These are phyloP conservation scores for Agrotis segetum DNA, from an alignment of 2,888 invertebrate species.

Conservation along the genomic window DNA sequence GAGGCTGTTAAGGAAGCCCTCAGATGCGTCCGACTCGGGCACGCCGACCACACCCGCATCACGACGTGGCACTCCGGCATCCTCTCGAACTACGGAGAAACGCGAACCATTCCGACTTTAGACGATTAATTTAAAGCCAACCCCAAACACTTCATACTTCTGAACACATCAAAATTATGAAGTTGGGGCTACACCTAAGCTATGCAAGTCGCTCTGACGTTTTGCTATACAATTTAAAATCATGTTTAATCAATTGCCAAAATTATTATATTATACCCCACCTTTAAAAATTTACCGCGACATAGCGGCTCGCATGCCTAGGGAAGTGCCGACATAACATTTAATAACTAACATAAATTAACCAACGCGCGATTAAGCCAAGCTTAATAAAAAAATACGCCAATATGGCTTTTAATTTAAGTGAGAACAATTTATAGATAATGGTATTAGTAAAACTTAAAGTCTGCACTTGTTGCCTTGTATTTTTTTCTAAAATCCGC, in stretches of 20 bases:
- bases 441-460: slow-evolving; percentile 88
- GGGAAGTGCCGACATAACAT: slow-evolving; percentile 78
- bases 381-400: slow-evolving; percentile 85
- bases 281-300: slow-evolving; percentile 60
- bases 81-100: slow-evolving; percentile 88
- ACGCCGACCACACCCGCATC: slow-evolving; percentile 86
- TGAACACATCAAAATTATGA: slow-evolving; percentile 56
- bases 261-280: slow-evolving; percentile 65
- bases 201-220: slow-evolving; percentile 77
- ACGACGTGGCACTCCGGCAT: slow-evolving; percentile 83
- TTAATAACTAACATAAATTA: slow-evolving; percentile 86
- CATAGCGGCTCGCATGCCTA: slow-evolving; percentile 75
- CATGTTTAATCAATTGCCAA: slow-evolving; percentile 66
- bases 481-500: slow-evolving; percentile 86
- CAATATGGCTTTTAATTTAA: slow-evolving; percentile 87
- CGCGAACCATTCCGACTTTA: slow-evolving; percentile 95
- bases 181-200: slow-evolving; percentile 64
- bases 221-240: slow-evolving; percentile 61
- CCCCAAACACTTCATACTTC: slow-evolving; percentile 52
- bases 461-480: slow-evolving; percentile 91
- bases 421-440: slow-evolving; percentile 81
- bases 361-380: slow-evolving; percentile 88
- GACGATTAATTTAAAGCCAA: slow-evolving; percentile 73
- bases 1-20: slow-evolving; percentile 92
- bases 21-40: slow-evolving; percentile 93